A percentile compares a stretch with the other conserved stretches of the same genome.
Conservation (phyloP, 2,113 vertebrate species). For the Petrocephalus microphthalmus region DNA sequence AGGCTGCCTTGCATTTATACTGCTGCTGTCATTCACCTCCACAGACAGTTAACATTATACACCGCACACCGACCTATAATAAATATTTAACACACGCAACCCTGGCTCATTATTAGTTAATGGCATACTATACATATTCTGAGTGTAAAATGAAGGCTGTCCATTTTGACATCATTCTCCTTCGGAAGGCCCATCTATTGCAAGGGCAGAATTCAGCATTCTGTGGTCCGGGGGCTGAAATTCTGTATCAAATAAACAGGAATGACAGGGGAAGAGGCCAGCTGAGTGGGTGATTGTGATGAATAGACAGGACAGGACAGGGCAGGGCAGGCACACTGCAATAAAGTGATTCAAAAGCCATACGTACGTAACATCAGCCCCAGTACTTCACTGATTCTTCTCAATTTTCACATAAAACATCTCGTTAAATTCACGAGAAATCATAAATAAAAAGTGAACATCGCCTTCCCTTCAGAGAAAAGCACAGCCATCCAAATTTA, state of each 20-base stretch:
- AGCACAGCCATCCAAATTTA: background rate
- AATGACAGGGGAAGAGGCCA: background rate
- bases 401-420: background rate
- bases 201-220: background rate
- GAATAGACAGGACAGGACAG: background rate
- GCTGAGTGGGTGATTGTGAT: background rate
- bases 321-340: background rate
- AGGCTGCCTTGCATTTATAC: background rate
- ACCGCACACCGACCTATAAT: constrained; percentile 30
- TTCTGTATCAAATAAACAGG: background rate
- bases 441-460: background rate
- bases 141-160: constrained; percentile 30
- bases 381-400: background rate
- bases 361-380: background rate
- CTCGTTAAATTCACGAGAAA: background rate
- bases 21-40: background rate
- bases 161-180: constrained; percentile 30
- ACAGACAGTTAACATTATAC: constrained; percentile 27
- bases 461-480: background rate
- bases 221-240: background rate
- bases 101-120: constrained; percentile 38
- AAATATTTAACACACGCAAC: constrained; percentile 37
- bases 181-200: constrained; percentile 26
- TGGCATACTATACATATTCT: constrained; percentile 34
- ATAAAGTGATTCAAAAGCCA: background rate